Evolutionary conservation across 2,113 vertebrate genomes (phyloP), one percentile per base, ranked within the genome.

Genomic region (Anser cygnoides): DNA sequence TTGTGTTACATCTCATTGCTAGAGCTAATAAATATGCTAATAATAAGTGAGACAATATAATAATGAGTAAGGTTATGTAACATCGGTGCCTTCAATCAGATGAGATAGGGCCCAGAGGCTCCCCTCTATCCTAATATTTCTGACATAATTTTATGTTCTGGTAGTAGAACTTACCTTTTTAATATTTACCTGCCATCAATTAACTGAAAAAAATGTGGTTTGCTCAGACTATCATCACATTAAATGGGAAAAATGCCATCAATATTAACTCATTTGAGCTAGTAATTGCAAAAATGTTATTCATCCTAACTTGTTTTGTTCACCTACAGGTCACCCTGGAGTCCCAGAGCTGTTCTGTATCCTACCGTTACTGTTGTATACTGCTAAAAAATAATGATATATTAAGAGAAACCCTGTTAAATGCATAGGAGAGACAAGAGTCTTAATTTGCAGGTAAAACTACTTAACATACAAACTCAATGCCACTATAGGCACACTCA

Each of bases 141-240:
- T 87, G 86, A 84, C 63, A 84, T 91, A 13, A 78, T 63, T 89
- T 90, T 74, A 67, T 71, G 33, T 70, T 73, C 71, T 90, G 50
- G 25, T 78, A 89, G 46, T 59, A 85, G 62, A 54, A 84, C 25
- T 67, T 84, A 67, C 50, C 61, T 87, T 93, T 87, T 62, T 52
- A 81, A 95, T 95, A 44, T 61, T 74, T 88, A 95, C 73, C 65
- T 89, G 68, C 67, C 46, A 90, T 88, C 46, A 81, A 39, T 77
- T 79, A 87, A 58, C 16, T 84, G 49, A 44, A 84, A 90, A 85
- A 86, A 89, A 66, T 14, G 57, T 10, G 46, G 44, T 66, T 87
- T 76, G 12, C 19, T 93, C 33, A 61, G 57, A 62, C 9, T 75
- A 31, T 87, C 50, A 52, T 77, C 77, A 68, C 49, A 84, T 62